Conservation (phyloP, 1,140 invertebrate species). For the Papilio aristodemus region DNA sequence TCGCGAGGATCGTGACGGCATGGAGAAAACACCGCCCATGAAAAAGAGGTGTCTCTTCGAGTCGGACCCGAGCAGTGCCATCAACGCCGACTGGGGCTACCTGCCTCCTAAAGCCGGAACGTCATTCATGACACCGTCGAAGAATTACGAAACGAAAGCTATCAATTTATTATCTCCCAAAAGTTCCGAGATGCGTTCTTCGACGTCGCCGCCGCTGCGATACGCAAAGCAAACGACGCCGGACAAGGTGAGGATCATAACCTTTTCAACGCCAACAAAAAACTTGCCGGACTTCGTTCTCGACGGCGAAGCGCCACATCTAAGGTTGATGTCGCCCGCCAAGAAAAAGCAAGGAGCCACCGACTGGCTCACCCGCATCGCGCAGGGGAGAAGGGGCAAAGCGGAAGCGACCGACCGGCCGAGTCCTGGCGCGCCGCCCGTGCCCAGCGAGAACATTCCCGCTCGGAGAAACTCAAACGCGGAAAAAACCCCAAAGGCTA, state of each 20-base stretch:
- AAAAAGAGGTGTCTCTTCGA: slow-evolving; percentile 38
- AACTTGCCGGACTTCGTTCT: slow-evolving; percentile 89
- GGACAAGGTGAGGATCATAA: slow-evolving; percentile 51
- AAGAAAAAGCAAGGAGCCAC: slow-evolving; percentile 84
- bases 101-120: slow-evolving; percentile 48
- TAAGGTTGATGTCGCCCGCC: slow-evolving; percentile 85
- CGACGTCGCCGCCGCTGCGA: slow-evolving; percentile 38
- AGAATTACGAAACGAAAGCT: slow-evolving; percentile 57
- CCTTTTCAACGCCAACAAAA: slow-evolving; percentile 83
- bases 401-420: slow-evolving; percentile 49
- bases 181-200: slow-evolving; percentile 46
- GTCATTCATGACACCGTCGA: slow-evolving; percentile 64
- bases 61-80: slow-evolving; percentile 26
- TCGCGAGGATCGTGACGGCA: slow-evolving; percentile 43
- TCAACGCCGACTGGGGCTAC: slow-evolving; percentile 50
- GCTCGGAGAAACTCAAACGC: slow-evolving; percentile 65
- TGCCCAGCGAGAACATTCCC: slow-evolving; percentile 81
- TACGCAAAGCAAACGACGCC: slow-evolving; percentile 49
- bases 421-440: slow-evolving; percentile 81
- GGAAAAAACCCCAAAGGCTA: slow-evolving; percentile 57
- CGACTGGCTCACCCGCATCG: slow-evolving; percentile 87
- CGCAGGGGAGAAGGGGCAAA: slow-evolving; percentile 80
- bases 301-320: slow-evolving; percentile 87
- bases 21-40: slow-evolving; percentile 23
- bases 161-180: slow-evolving; percentile 54